phyloP scores from a whole-genome alignment of 2,888 invertebrate species.

The Phaedon cochleariae region DNA sequence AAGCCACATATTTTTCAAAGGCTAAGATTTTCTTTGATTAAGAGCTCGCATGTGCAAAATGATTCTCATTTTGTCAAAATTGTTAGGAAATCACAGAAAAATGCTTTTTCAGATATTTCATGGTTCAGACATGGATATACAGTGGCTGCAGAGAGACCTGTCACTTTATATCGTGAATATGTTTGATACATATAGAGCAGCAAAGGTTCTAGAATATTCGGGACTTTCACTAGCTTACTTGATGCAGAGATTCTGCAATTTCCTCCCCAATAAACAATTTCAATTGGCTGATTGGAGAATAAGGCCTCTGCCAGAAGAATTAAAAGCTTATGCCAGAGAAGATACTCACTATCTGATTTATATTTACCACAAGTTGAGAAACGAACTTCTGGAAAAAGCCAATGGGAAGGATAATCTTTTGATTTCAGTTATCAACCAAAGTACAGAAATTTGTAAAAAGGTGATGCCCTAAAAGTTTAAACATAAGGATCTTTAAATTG shows the following conservation, averaged over 20 bases:
- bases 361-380: conserved; percentile 82
- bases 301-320: conserved; percentile 83
- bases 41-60: no score
- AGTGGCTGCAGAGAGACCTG: conserved; percentile 96
- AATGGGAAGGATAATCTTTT: conserved; percentile 71
- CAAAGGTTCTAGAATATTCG: conserved; percentile 74
- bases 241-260: conserved; percentile 78
- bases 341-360: conserved; percentile 96
- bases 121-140: conserved; percentile 86
- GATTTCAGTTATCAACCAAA: conserved; percentile 74
- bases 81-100: conserved; percentile 54
- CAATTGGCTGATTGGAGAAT: conserved; percentile 97
- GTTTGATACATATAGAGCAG: conserved; percentile 95
- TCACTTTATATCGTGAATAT: conserved; percentile 94
- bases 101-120: conserved; percentile 76
- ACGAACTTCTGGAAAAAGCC: conserved; percentile 74
- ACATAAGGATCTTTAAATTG: background rate
- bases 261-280: conserved; percentile 87
- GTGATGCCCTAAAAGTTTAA: conserved; percentile 53
- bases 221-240: conserved; percentile 81
- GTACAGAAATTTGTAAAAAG: conserved; percentile 78
- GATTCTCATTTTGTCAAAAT: no score
- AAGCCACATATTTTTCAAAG: no score
- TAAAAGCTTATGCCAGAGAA: conserved; percentile 86
- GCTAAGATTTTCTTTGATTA: no score